Evolutionary conservation across 2,888 invertebrate species (phyloP).

Genomic region (Hydropsyche betteni): DNA sequence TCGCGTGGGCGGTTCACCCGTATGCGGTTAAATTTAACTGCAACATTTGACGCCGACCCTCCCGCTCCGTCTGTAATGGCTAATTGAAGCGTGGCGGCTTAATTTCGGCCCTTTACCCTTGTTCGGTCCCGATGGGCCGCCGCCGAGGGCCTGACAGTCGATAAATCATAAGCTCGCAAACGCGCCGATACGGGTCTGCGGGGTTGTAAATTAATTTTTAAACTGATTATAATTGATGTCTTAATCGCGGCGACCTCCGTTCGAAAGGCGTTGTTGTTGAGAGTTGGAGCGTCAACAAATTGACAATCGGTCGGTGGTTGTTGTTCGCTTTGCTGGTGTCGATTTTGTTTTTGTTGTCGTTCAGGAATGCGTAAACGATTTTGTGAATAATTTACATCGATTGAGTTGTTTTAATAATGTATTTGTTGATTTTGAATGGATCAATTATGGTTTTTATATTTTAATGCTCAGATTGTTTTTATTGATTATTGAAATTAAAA

Average conservation of each 20-base stretch:
- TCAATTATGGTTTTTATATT: no score
- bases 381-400: no score
- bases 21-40: constrained; percentile 38
- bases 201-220: constrained; percentile 45
- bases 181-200: constrained; percentile 1
- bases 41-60: constrained; percentile 35
- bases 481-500: no score
- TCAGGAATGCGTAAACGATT: background rate
- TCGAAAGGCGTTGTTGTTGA: no score
- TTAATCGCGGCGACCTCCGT: constrained; percentile 28
- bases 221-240: constrained; percentile 45
- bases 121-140: constrained; percentile 8
- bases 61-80: constrained; percentile 8
- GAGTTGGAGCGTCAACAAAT: constrained; percentile 16
- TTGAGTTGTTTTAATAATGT: no score
- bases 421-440: no score
- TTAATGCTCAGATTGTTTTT: no score
- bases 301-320: background rate
- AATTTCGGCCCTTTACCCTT: constrained; percentile 38
- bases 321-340: background rate
- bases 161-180: constrained; percentile 31
- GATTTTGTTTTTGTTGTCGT: background rate
- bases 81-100: constrained; percentile 39
- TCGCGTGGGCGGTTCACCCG: constrained; percentile 2
- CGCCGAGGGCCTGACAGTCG: constrained; percentile 20